Base-by-base conservation (phyloP, 2,797 vertebrate species). In the Eurystomus glaucurus region DNA sequence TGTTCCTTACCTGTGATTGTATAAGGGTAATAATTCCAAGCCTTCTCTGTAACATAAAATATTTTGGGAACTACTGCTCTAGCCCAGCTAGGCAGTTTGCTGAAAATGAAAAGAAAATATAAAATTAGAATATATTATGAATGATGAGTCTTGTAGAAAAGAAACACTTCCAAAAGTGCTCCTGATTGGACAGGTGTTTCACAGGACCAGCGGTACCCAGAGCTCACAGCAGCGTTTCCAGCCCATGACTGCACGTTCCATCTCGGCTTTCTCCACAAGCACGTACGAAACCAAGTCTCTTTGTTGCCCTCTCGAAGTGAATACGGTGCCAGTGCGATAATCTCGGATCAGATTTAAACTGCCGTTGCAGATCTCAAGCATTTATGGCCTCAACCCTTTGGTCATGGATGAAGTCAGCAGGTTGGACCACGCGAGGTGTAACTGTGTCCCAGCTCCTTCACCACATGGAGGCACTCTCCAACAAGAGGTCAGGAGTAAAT, bases 1-100 rank as follows among this genome's bases (percentile, higher is more conserved):
- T n/a, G 39, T 33, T 62, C 91, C 98, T 98, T 97, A 99, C 99
- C 99, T 98, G 99, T 99, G 93, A 99, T 99, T 78, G 99, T 99
- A 90, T 99, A 99, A 37, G 99, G 99, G 92, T 99, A 99, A 89
- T 99, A 99, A 98, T 99, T 99, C 99, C 99, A 99, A 6, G 99
- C 99, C 96, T 99, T 99, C 97, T 99, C 99, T 8, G 99, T 99
- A 91, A 99, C 99, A 3, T 99, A 99, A 98, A 99, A 99, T 98
- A 99, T 99, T 97, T 99, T 99, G 54, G 99, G 99, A 95, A 99
- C 99, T 88, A 99, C 99, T 84, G 99, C 99, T 97, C 99, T 99
- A 90, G 99, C 99, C 99, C 99, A 99, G 96, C 98, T 99, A 85
- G 99, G 99, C 93, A 99, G 98, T 97, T 99, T 99, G 98, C 99